These are phyloP conservation scores for Heliconius eleuchia DNA, from an alignment of 1,140 invertebrate species.

Conservation along the genomic window DNA sequence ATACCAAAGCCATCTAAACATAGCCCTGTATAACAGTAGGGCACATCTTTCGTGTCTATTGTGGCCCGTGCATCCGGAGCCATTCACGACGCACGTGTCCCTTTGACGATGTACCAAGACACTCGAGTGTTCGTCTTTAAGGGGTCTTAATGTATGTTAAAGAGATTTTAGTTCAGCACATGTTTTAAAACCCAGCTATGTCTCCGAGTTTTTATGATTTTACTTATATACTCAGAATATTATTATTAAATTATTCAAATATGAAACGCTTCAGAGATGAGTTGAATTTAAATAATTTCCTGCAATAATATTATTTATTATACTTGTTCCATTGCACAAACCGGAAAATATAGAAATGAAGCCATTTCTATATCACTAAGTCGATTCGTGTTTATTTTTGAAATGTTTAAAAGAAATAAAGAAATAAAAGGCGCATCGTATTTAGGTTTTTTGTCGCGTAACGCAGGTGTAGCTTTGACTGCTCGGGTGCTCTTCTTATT, in stretches of 20 bases:
- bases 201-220: background rate
- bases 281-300: background rate
- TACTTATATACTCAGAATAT: background rate
- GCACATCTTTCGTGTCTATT: slow-evolving; percentile 33
- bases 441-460: slow-evolving; percentile 70
- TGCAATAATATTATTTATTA: background rate
- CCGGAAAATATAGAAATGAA: background rate
- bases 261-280: background rate
- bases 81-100: slow-evolving; percentile 42
- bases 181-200: background rate
- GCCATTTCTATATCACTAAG: slow-evolving; percentile 27
- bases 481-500: slow-evolving; percentile 47
- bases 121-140: slow-evolving; percentile 25
- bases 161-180: slow-evolving; percentile 23
- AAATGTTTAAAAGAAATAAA: slow-evolving; percentile 41
- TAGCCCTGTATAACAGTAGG: slow-evolving; percentile 30
- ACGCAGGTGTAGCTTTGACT: slow-evolving; percentile 63
- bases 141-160: slow-evolving; percentile 33
- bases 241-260: background rate
- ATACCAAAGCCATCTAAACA: slow-evolving; percentile 30
- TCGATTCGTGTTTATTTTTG: slow-evolving; percentile 49
- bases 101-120: slow-evolving; percentile 29
- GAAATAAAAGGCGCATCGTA: slow-evolving; percentile 44
- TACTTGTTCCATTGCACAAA: background rate
- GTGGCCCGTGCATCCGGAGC: slow-evolving; percentile 39